Conservation (phyloP, 2,113 vertebrate genomes). For the Erythrolamprus reginae region DNA sequence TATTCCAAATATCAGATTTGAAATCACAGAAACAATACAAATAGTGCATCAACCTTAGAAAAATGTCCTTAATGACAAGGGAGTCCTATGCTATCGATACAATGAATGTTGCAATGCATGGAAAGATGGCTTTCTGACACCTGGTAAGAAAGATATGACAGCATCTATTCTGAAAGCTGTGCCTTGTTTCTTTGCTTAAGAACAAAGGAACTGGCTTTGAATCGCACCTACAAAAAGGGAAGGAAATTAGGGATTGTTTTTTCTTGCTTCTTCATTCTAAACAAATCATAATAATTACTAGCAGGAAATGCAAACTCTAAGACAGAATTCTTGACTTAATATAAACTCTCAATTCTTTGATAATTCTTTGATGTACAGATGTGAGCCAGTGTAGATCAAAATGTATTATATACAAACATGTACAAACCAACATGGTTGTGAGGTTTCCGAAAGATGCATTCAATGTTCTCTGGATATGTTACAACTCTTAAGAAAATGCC, state of each 20-base stretch:
- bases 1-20: neutral
- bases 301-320: neutral
- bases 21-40: neutral
- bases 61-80: neutral
- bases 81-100: constrained; percentile 25
- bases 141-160: constrained; percentile 43
- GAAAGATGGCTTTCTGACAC: constrained; percentile 28
- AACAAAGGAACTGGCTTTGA: constrained; percentile 23
- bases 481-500: neutral
- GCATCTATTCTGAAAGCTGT: constrained; percentile 43
- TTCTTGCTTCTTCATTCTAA: neutral
- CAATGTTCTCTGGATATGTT: neutral
- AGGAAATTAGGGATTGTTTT: neutral
- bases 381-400: neutral
- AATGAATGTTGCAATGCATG: constrained; percentile 37
- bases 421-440: neutral
- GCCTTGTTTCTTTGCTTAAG: constrained; percentile 25
- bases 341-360: neutral
- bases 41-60: neutral
- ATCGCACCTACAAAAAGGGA: constrained; percentile 5
- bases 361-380: too few relatives aligned
- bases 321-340: neutral
- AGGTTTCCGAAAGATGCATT: too few relatives aligned
- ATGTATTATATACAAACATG: neutral
- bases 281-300: neutral